phyloP scores from a whole-genome alignment of 2,113 vertebrate species.

The Dicrurus megarhynchus region DNA sequence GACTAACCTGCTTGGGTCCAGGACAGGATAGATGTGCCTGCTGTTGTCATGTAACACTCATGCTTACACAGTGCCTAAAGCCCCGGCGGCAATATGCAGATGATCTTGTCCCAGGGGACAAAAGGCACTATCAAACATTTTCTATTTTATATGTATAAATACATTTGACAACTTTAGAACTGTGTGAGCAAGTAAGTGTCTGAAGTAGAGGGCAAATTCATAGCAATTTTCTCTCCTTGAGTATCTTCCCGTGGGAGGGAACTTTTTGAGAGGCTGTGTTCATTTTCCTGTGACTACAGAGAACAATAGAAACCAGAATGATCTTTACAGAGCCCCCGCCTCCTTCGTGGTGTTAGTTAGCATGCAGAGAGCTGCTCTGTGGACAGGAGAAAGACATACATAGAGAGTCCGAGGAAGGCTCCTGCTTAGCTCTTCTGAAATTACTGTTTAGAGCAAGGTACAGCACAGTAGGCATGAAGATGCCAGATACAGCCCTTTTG shows the following conservation, averaged over 20 bases:
- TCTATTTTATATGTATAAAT: conserved; percentile 55
- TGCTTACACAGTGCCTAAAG: neutral
- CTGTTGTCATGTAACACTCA: neutral
- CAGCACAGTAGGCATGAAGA: neutral
- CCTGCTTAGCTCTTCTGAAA: neutral
- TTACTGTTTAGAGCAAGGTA: neutral
- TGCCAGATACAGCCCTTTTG: neutral
- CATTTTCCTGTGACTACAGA: conserved; percentile 30
- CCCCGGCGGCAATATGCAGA: neutral
- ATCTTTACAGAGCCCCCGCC: conserved; percentile 14
- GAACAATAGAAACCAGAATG: conserved; percentile 53
- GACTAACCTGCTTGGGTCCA: neutral
- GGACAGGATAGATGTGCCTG: neutral
- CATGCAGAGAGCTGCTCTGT: conserved; percentile 18
- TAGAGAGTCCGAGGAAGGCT: neutral
- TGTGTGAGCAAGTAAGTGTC: conserved; percentile 25
- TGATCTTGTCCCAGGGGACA: conserved; percentile 5
- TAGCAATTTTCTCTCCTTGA: conserved; percentile 66
- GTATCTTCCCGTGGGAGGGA: conserved; percentile 53
- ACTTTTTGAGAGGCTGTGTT: conserved; percentile 61
- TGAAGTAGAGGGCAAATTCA: conserved; percentile 65
- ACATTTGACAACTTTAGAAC: conserved; percentile 56
- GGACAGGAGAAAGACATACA: neutral
- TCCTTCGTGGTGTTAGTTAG: neutral
- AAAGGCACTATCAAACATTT: conserved; percentile 49